Evolutionary conservation across 2,888 invertebrate species (phyloP), one percentile per base, ranked within the genome.

Genomic region (Isoperla grammatica): DNA sequence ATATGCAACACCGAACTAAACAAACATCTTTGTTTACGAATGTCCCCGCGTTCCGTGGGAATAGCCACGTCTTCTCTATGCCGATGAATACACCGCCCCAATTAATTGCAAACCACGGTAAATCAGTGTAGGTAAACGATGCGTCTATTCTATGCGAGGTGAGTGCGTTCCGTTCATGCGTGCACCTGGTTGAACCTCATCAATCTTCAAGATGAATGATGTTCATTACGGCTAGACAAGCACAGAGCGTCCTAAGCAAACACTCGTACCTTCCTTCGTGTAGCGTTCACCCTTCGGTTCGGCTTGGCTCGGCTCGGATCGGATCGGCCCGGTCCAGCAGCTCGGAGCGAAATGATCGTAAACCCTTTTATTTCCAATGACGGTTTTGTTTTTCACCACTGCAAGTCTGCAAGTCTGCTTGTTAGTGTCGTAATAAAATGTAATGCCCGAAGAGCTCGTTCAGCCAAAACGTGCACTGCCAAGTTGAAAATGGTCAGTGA

Each of bases 161-260:
- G 8, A 4, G 5, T 29, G 29, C 5, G 5, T 29, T 29, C n/a
- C n/a, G n/a, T n/a, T n/a, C n/a, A n/a, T n/a, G n/a, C n/a, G n/a
- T n/a, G n/a, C n/a, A n/a, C n/a, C n/a, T 29, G 29, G 29, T 29
- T 29, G 29, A 19, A 42, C 39, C 55, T 56, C 61, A 61, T 61
- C 61, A 61, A 61, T 61, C 61, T 61, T 61, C 37, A 58, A 58
- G 57, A 58, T 61, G 61, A 61, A 61, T 57, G 58, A 49, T 58
- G 54, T 58, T 61, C 61, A 61, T 61, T 61, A 61, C 45, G 19
- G 11, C 35, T 15, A 29, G 49, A 50, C 49, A 50, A 50, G 29
- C 35, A 11, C 37, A 35, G 55, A 23, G 13, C 29, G 48, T 58
- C 58, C 58, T 61, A 61, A 61, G 54, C 61, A 61, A 61, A 61